Conservation (phyloP, 2,888 invertebrate species). For the Argyresthia albistria region DNA sequence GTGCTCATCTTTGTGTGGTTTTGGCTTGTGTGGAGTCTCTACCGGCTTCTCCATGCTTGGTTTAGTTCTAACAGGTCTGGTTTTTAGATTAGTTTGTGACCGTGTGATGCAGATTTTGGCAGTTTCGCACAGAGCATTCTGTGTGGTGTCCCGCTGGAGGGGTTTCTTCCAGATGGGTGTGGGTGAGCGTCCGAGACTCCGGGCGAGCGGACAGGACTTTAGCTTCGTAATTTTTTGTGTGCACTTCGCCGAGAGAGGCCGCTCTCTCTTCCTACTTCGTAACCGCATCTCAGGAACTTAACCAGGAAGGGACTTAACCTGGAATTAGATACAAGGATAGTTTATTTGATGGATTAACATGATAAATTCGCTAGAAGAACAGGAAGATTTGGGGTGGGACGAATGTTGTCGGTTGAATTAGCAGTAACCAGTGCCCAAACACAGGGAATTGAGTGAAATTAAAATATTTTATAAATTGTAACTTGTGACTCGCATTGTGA, state of each 20-base stretch:
- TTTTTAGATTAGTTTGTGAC: slow-evolving; percentile 47
- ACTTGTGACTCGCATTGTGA: too few relatives aligned
- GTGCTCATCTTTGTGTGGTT: slow-evolving; percentile 37
- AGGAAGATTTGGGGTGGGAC: too few relatives aligned
- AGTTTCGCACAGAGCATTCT: slow-evolving; percentile 41
- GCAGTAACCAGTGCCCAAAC: too few relatives aligned
- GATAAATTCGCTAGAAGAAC: too few relatives aligned
- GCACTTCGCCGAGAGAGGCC: slow-evolving; percentile 60
- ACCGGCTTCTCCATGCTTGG: slow-evolving; percentile 54
- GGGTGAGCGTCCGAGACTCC: slow-evolving; percentile 29
- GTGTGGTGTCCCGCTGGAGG: slow-evolving; percentile 35
- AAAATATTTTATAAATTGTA: too few relatives aligned
- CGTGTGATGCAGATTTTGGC: slow-evolving; percentile 42
- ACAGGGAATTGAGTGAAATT: too few relatives aligned
- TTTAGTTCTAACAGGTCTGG: slow-evolving; percentile 44
- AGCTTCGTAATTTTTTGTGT: slow-evolving; percentile 36
- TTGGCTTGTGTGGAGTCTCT: slow-evolving; percentile 31
- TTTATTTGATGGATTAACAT: too few relatives aligned
- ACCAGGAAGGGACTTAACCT: background rate
- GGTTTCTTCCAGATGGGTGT: slow-evolving; percentile 47
- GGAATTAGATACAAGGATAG: too few relatives aligned
- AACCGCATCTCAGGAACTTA: slow-evolving; percentile 72
- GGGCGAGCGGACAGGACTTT: slow-evolving; percentile 33
- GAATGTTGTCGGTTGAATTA: too few relatives aligned
- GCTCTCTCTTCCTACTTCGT: slow-evolving; percentile 77